Evolutionary conservation across 2,113 vertebrate genomes (phyloP), one percentile per base, ranked within the genome.

Genomic region (Pelusios castaneus): DNA sequence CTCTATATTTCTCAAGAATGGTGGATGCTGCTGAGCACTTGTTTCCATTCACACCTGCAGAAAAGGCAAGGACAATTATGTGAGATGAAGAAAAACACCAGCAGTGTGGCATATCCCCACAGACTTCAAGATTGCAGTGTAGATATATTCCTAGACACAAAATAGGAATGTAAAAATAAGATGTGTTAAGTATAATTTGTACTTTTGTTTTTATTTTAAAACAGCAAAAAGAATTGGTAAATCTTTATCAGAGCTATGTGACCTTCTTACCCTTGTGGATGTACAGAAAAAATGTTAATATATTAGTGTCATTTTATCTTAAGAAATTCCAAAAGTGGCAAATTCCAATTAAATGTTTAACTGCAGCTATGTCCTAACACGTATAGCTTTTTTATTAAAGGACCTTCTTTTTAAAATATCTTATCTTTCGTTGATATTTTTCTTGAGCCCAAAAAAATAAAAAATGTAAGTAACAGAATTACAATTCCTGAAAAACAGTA

Each of bases 1-100:
- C 97, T 97, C 97, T 99, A 91, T 99, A 99, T 92, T 99, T 99
- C 83, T 99, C 99, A 70, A 98, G 97, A 96, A 99, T 98, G 92
- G 97, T 90, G 6, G 98, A 97, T 41, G 98, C 96, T 45, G 98
- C 97, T 87, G 92, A 95, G 96, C 97, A 98, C 88, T 98, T 98
- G 97, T 99, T 99, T 88, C 99, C 99, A 95, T 99, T 99, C 87
- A 99, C 97, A 97, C 98, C 97, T 97, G 95, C 19, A 89, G 87
- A 94, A 51, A 95, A 91, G 75, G 14, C 88, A 91, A 95, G 49
- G 9, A 60, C n/a, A 93, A 41, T 80, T 63, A 82, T 4, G 12
- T 7, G 91, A 82, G 43, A 11, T 54, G 88, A 93, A 78, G 47
- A 88, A 78, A 92, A 79, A 78, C 0, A 10, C 82, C 84, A 96